Evolutionary conservation across 1,140 invertebrate species (phyloP), one percentile per base, ranked within the genome.

Genomic region (Cotesia typhae): DNA sequence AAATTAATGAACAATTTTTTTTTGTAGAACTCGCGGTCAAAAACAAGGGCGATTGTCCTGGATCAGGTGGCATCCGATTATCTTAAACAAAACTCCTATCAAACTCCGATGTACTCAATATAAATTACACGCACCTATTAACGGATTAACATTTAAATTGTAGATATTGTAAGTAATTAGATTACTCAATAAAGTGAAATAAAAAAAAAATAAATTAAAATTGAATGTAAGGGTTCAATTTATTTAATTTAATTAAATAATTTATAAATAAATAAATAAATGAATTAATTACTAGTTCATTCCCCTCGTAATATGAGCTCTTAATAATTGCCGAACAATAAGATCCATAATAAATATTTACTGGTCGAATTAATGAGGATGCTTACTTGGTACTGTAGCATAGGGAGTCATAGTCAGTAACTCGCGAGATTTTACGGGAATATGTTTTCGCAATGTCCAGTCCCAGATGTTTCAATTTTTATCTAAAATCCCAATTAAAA

Each of bases 1-100:
- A 68, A 70, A 7, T 61, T n/a, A 17, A 74, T 68, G 6, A 7
- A 52, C 61, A 70, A 70, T 63, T 70, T 64, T 57, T 74, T 80
- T n/a, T 73, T 73, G 17, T 77, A 85, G 84, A 83, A 75, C 66
- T 83, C 52, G 77, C 70, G 0, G 12, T 78, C 17, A 84, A 83
- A 69, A 80, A 74, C 67, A 84, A 83, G 73, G 84, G 84, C 9
- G 81, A 83, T 37, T 86, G 84, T 53, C 77, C 83, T 35, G 82
- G 82, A 76, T 52, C 81, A 28, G 76, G 75, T 1, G 80, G 82
- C 67, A 76, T 78, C 1, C 76, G 76, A 77, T 20, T 84, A n/a
- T 82, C 75, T 61, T 82, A 77, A 77, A 36, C 47, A 47, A 47
- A 47, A 47, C 4, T 28, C 28, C 28, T 2, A 28, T 28, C 1